Percentiles rank a stretch among this genome's conserved stretches.
Evolutionary conservation across 2,888 invertebrate species (phyloP).

Genomic region (Cancer borealis): DNA sequence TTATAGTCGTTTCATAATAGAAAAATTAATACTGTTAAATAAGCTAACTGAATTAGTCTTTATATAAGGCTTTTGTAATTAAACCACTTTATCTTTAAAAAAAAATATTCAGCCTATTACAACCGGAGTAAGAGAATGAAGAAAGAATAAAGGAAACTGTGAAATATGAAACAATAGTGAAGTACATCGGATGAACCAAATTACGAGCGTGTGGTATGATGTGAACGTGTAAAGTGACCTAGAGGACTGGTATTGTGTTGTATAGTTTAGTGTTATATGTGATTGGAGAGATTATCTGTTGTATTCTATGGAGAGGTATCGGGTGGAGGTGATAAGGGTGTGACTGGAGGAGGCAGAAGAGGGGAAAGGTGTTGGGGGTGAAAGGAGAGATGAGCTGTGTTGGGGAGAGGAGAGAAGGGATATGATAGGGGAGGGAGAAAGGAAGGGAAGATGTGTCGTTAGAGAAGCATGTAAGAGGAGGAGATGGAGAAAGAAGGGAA

Average conservation of each 20-base stretch:
- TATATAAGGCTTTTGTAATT: too few species aligned
- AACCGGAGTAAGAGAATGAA: too few species aligned
- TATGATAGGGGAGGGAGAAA: not conserved
- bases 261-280: not conserved
- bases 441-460: not conserved
- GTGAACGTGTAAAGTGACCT: not conserved
- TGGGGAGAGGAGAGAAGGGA: not conserved
- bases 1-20: too few species aligned
- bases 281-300: not conserved
- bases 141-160: too few species aligned
- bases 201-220: too few species aligned
- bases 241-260: not conserved
- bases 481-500: not conserved
- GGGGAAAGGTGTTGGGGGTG: not conserved
- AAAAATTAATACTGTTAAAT: too few species aligned
- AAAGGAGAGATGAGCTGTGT: not conserved
- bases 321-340: not conserved
- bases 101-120: too few species aligned
- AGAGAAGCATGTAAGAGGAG: not conserved
- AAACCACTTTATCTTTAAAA: too few species aligned
- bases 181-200: too few species aligned
- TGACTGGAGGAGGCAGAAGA: not conserved
- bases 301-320: not conserved
- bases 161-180: too few species aligned
- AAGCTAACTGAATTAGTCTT: too few species aligned